A percentile compares a stretch with the other conserved stretches of the same genome.
Evolutionary conservation across 1,140 invertebrate species (phyloP).

Genomic region (Eufriesea mexicana): DNA sequence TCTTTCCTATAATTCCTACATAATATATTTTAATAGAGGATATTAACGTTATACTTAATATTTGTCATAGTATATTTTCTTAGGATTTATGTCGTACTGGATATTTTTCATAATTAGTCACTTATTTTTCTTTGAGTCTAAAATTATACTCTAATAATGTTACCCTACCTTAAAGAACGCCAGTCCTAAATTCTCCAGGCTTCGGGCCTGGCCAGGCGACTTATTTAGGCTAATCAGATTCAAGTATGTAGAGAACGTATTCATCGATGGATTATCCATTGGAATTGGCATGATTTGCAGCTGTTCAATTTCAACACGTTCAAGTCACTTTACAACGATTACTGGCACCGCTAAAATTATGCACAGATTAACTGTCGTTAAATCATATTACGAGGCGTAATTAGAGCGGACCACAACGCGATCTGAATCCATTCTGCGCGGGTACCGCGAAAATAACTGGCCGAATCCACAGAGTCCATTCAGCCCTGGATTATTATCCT

Average conservation of each 20-base stretch:
- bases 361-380: conserved; percentile 53
- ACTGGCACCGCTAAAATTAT: conserved; percentile 31
- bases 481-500: conserved; percentile 54
- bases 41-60: too few species aligned
- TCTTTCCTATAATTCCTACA: too few species aligned
- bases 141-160: too few species aligned
- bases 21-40: too few species aligned
- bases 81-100: too few species aligned
- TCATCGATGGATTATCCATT: neutral
- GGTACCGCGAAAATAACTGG: conserved; percentile 59
- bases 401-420: conserved; percentile 44
- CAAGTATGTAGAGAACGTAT: neutral
- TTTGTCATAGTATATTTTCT: too few species aligned
- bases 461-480: conserved; percentile 54
- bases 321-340: conserved; percentile 23
- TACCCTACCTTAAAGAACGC: too few species aligned
- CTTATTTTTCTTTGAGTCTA: too few species aligned
- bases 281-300: neutral
- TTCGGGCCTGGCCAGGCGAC: too few species aligned
- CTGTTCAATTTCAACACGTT: neutral
- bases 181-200: too few species aligned
- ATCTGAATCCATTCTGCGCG: conserved; percentile 54
- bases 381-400: conserved; percentile 54
- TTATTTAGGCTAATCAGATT: too few species aligned
- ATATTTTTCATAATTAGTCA: too few species aligned